phyloP scores from a whole-genome alignment of 92 coral and sea anemone genomes.

The Actinostola sp. region DNA sequence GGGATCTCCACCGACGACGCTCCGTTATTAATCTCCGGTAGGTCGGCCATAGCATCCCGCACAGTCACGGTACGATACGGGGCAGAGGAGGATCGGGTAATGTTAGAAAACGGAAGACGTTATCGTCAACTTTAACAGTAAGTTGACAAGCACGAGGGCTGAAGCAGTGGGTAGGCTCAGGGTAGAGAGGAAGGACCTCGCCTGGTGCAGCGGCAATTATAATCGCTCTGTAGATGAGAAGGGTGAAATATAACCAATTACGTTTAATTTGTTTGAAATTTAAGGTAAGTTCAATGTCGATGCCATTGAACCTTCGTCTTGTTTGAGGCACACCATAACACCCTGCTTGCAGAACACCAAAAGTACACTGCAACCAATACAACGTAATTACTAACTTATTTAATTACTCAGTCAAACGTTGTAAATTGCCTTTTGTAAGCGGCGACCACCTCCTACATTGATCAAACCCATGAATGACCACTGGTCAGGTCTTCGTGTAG shows the following conservation, averaged over 20 bases:
- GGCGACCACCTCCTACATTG: too few species aligned
- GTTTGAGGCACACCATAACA: conserved; percentile 98
- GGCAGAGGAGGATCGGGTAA: conserved; percentile 83
- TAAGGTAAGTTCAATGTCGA: too few species aligned
- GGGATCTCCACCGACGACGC: conserved; percentile 67
- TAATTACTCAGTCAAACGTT: too few species aligned
- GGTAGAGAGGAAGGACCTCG: conserved; percentile 89
- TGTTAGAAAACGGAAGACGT: conserved; percentile 87
- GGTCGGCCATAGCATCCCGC: conserved; percentile 97
- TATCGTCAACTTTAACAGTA: conserved; percentile 91
- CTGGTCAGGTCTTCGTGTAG: too few species aligned
- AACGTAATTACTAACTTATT: too few species aligned
- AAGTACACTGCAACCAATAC: conserved; percentile 76
- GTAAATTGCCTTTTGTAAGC: too few species aligned
- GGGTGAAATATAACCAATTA: neutral
- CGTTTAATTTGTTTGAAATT: neutral
- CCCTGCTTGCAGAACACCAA: conserved; percentile 98
- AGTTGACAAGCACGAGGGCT: conserved; percentile 92
- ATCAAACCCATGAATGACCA: too few species aligned
- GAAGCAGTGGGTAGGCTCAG: conserved; percentile 97
- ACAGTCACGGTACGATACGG: conserved; percentile 98
- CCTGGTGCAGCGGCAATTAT: conserved; percentile 99
- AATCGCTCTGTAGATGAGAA: conserved; percentile 80
- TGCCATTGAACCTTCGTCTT: conserved; percentile 89
- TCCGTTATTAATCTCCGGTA: conserved; percentile 93